phyloP scores from a whole-genome alignment of 1,140 invertebrate species.

The Diabrotica undecimpunctata region DNA sequence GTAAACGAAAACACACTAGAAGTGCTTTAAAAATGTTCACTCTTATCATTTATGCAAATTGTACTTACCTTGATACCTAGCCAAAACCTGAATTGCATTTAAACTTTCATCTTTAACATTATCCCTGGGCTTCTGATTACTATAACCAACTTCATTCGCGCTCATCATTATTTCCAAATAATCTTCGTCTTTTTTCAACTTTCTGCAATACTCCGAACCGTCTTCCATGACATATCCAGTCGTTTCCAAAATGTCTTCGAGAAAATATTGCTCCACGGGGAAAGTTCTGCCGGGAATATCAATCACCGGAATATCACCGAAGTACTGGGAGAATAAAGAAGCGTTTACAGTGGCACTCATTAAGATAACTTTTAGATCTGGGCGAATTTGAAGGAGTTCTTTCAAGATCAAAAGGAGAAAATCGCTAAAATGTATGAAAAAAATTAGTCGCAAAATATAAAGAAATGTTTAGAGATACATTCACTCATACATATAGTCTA shows the following conservation, averaged over 20 bases:
- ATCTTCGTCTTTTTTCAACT: conserved; percentile 54
- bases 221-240: conserved; percentile 68
- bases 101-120: conserved; percentile 67
- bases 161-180: conserved; percentile 57
- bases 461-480: too few species aligned
- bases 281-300: conserved; percentile 77
- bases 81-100: conserved; percentile 58
- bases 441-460: not conserved
- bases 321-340: conserved; percentile 74
- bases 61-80: conserved; percentile 54
- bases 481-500: too few species aligned
- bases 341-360: conserved; percentile 88
- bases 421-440: conserved; percentile 56
- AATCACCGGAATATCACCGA: conserved; percentile 64
- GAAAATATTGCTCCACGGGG: conserved; percentile 74
- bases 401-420: conserved; percentile 78
- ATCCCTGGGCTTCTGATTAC: conserved; percentile 53
- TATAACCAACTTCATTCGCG: conserved; percentile 52
- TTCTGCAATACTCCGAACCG: conserved; percentile 63
- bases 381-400: conserved; percentile 63
- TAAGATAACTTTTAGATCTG: conserved; percentile 75
- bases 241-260: conserved; percentile 72
- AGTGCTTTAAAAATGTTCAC: too few species aligned
- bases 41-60: too few species aligned
- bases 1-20: too few species aligned